A percentile compares a stretch with the other conserved stretches of the same genome.
Conservation (phyloP, 2,113 vertebrate species). For the Ceyx margarethae region DNA sequence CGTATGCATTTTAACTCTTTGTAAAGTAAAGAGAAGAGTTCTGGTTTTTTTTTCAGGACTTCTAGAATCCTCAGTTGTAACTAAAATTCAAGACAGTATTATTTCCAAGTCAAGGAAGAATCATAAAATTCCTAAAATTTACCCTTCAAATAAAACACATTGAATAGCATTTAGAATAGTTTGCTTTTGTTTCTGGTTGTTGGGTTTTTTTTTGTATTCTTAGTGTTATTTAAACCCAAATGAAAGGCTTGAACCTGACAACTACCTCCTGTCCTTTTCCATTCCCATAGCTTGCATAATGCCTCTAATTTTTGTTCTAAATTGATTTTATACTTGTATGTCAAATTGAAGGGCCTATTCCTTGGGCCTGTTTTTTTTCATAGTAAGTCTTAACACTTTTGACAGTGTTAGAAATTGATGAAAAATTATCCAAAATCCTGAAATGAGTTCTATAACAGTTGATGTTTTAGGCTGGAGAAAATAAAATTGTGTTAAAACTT, state of each 20-base stretch:
- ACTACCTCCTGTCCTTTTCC: not conserved
- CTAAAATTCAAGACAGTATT: not conserved
- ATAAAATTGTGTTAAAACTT: not conserved
- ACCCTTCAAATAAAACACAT: not conserved
- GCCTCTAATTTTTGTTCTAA: not conserved
- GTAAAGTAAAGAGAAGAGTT: not conserved
- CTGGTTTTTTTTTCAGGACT: not conserved
- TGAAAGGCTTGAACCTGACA: not conserved
- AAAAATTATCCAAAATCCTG: not conserved
- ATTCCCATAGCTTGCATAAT: not conserved
- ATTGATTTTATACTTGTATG: not conserved
- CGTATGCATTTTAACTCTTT: not conserved
- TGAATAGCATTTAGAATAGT: not conserved
- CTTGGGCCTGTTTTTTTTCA: not conserved
- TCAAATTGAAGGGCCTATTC: not conserved
- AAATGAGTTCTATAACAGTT: not conserved
- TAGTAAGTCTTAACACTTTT: not conserved
- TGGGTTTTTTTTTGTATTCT: not conserved
- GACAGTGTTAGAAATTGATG: not conserved
- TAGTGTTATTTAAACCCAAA: not conserved
- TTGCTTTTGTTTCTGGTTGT: too few relatives aligned
- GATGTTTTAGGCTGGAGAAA: not conserved
- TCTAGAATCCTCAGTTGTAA: not conserved
- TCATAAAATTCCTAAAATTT: not conserved
- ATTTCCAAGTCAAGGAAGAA: not conserved